Base-by-base conservation (phyloP, 1,140 invertebrate species). In the Copidosoma floridanum region DNA sequence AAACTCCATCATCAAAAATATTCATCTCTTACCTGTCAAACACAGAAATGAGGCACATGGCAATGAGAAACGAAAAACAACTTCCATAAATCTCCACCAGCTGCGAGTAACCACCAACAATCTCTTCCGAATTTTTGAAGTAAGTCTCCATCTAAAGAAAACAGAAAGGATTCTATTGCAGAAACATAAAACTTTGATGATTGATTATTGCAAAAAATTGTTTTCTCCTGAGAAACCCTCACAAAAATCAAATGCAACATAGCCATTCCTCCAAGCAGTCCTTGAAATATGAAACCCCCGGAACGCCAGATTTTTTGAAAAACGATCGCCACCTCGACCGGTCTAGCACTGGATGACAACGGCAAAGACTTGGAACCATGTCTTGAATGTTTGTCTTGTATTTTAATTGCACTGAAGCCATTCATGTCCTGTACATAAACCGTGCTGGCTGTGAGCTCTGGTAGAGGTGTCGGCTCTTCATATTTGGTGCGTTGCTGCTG, bases 371-470 rank as follows among this genome's bases (percentile, higher is more conserved):
- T 14, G 27, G 5, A 26, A 66, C 40, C 54, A 66, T 50, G 57
- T 65, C 37, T 38, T 18, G 55, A 40, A 48, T 63, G 23, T 65
- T 65, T 56, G 40, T 21, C 50, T 35, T 43, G 56, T 43, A 79
- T 71, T 64, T 77, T 80, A 21, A 78, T 63, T 0, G 76, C 68
- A 53, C 67, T 81, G 62, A 81, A 81, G 26, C 78, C 75, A 64
- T 72, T 75, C 51, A 66, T 71, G 27, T 72, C 65, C 59, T 81
- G 76, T 38, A 81, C 72, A 57, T 81, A 80, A 65, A 81, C 72
- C n/a, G 66, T 79, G 50, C 79, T 72, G 8, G 79, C 73, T 18
- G 71, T 73, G 37, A 79, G 63, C 61, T 76, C 71, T 3, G 70
- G 63, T 41, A 78, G 54, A 12, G 74, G 61, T 26, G 66, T 60